phyloP scores from a whole-genome alignment of 2,888 invertebrate genomes.

The Brenthis ino region DNA sequence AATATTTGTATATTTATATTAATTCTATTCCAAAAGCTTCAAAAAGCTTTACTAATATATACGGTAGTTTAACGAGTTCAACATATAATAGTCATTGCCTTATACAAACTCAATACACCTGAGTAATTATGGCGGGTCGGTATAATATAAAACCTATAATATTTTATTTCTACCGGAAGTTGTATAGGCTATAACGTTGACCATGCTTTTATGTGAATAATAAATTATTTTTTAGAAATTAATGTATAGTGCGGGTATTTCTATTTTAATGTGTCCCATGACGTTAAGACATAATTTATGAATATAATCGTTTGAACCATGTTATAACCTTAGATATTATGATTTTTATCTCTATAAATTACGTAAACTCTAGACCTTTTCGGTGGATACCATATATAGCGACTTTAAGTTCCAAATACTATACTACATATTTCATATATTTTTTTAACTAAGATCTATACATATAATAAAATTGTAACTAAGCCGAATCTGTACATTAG shows the following conservation, averaged over 20 bases:
- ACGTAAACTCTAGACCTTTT: background rate
- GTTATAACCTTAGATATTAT: slow-evolving; percentile 3
- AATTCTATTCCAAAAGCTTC: too few relatives aligned
- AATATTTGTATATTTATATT: too few relatives aligned
- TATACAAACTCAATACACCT: background rate
- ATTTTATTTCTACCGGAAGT: slow-evolving; percentile 25
- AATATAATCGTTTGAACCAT: slow-evolving; percentile 3
- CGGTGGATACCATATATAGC: background rate
- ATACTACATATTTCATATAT: too few relatives aligned
- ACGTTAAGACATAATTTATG: slow-evolving; percentile 21
- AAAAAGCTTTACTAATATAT: background rate
- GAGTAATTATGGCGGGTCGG: background rate
- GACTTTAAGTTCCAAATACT: background rate
- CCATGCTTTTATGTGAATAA: slow-evolving; percentile 25
- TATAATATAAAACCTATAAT: slow-evolving; percentile 19
- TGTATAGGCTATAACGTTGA: slow-evolving; percentile 24
- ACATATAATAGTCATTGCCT: background rate
- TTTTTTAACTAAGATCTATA: too few relatives aligned
- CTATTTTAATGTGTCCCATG: slow-evolving; percentile 15
- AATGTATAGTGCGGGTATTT: slow-evolving; percentile 9
- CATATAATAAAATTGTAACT: too few relatives aligned
- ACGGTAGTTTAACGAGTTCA: background rate
- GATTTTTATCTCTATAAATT: slow-evolving; percentile 14
- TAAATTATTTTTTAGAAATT: slow-evolving; percentile 20
- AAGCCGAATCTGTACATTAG: too few relatives aligned